These are phyloP conservation scores for Theonella swinhoei DNA, from an alignment of 37 sponge, comb jelly and placozoan species.

Conservation along the genomic window DNA sequence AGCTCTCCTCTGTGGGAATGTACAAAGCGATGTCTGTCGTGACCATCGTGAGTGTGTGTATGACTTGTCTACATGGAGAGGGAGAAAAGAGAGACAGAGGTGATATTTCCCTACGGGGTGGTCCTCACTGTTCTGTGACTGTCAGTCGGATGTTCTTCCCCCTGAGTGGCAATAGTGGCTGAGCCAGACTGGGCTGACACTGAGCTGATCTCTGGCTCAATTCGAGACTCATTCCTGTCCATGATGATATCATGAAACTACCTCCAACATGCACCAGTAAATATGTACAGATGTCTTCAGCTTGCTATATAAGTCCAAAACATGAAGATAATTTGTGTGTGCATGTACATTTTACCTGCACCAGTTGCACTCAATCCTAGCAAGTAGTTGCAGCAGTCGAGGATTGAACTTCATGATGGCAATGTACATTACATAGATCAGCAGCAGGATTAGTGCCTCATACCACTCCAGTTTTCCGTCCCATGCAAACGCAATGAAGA, in stretches of 20 bases:
- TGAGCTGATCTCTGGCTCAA: slow-evolving; percentile 8
- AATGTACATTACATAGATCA: slow-evolving; percentile 71
- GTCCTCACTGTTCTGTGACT: too few species aligned
- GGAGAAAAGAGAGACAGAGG: neutral
- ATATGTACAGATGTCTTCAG: neutral
- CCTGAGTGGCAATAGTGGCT: too few species aligned
- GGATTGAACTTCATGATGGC: slow-evolving; percentile 75
- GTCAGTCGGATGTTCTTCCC: too few species aligned
- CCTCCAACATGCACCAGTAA: neutral
- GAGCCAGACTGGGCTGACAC: too few species aligned
- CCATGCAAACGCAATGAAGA: slow-evolving; percentile 77
- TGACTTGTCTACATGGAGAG: neutral
- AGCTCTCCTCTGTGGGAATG: slow-evolving; percentile 62
- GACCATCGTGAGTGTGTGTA: slow-evolving; percentile 10
- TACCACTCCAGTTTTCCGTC: slow-evolving; percentile 75
- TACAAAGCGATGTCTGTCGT: slow-evolving; percentile 46
- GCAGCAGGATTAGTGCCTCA: slow-evolving; percentile 71
- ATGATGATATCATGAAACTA: neutral
- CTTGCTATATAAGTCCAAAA: neutral
- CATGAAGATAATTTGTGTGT: neutral
- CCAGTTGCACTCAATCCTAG: slow-evolving; percentile 15
- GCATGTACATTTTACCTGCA: slow-evolving; percentile 25
- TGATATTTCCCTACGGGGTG: too few species aligned
- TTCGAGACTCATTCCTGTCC: slow-evolving; percentile 18
- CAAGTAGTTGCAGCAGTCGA: slow-evolving; percentile 21